Evolutionary conservation across 1,140 invertebrate genomes (phyloP), one percentile per base, ranked within the genome.

Genomic region (Acromyrmex echinatior): DNA sequence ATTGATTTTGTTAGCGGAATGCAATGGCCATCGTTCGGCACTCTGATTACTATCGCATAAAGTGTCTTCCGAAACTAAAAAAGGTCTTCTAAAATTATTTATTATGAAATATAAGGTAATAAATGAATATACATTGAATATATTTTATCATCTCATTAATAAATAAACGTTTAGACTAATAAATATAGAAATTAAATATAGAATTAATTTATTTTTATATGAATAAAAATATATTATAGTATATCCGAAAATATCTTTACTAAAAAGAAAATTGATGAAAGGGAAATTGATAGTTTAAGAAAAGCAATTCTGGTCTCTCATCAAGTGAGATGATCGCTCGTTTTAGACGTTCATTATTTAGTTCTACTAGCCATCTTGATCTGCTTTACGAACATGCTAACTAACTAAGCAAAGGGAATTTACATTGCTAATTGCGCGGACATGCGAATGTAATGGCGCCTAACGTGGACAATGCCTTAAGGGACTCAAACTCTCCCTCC

Each of bases 381-480:
- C 92, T 92, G 79, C 91, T 93, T 93, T 93, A 86, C 93, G 90
- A 94, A 94, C 94, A 95, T 92, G 94, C 95, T 93, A 93, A 94
- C 93, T 94, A 95, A 95, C 94, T 94, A 95, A 95, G 94, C 92
- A 53, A 71, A 18, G 80, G 89, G 90, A 93, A 95, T 95, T 95
- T 95, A 94, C 94, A 95, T 95, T 95, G 95, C 94, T 95, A 95
- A 95, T 95, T 95, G 94, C 93, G 89, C 90, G 90, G 89, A 88
- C 93, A 93, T 92, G 92, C 88, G 90, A 94, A 88, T 93, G 93
- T 94, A 94, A 95, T 94, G 92, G 92, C 92, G 92, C 81, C 92
- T 94, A 94, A 94, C 92, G 91, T 91, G 91, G 89, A 94, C 93
- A 94, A 94, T 94, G 93, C 92, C 94, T 93, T 87, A 87, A 92